These are phyloP conservation scores for Catamblyrhynchus diadema DNA, from an alignment of 2,797 vertebrate genomes.

Conservation along the genomic window DNA sequence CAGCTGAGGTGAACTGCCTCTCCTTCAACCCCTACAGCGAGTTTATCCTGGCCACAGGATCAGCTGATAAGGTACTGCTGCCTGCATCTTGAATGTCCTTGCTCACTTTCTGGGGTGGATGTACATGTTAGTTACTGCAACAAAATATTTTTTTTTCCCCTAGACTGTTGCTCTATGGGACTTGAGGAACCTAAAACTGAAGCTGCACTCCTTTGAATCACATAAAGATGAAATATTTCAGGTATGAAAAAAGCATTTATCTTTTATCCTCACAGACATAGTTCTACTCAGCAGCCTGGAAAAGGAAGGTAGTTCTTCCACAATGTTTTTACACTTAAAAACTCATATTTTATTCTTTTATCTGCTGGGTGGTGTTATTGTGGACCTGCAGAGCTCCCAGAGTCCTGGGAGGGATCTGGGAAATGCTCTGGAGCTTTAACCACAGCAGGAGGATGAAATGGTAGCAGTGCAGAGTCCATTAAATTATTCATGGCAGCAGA, in stretches of 20 bases:
- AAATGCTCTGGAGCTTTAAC: background rate
- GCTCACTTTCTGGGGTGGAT: background rate
- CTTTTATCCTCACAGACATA: background rate
- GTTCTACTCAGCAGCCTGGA: background rate
- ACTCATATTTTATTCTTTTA: background rate
- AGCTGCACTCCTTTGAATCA: conserved; percentile 97
- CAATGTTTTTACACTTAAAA: background rate
- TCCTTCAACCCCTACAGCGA: conserved; percentile 98
- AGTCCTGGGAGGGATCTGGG: background rate
- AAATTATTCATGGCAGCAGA: conserved; percentile 57
- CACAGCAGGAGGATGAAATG: background rate
- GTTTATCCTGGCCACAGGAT: conserved; percentile 96
- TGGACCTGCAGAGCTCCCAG: background rate
- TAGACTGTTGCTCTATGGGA: conserved; percentile 98
- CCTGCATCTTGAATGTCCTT: fast-evolving
- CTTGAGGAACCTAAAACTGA: conserved; percentile 94
- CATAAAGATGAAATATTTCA: conserved; percentile 99
- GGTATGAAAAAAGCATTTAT: conserved; percentile 71
- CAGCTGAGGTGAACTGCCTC: conserved; percentile 96
- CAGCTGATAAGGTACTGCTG: conserved; percentile 89
- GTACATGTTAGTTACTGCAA: fast-evolving
- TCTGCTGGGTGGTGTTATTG: background rate
- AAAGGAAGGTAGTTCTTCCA: background rate
- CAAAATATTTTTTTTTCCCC: background rate
- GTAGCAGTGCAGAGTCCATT: background rate